Evolutionary conservation across 1,140 invertebrate genomes (phyloP), one percentile per base, ranked within the genome.

Genomic region (Trachelipus rathkii): DNA sequence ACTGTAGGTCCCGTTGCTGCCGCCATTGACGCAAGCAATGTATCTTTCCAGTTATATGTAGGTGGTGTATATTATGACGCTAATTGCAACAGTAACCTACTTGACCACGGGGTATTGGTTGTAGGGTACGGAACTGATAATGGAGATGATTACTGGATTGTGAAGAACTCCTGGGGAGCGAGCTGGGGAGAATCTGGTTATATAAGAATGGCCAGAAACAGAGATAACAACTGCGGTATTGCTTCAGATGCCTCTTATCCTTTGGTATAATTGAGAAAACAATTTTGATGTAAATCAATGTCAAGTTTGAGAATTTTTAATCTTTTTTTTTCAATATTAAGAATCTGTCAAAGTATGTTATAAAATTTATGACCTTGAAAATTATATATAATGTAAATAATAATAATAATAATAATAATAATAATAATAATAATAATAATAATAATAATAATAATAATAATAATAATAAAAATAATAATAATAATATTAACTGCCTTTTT

Each of bases 181-280:
- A 86, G 85, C 0, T 97, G 95, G 95, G 95, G 96, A 33, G 87
- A 91, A 33, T 82, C 91, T 5, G 95, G 95, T 33, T 97, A 93
- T 87, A 92, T 97, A 81, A 91, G 91, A 85, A 97, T 98, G 90
- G 87, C 91, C 6, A 89, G 95, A 81, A 96, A 97, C 85, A 89
- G 89, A 81, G 97, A 97, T 84, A 89, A 92, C 82, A 33, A 33
- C 33, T 98, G 95, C 85, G 95, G 95, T 82, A 91, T 98, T 84
- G 95, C 95, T 44, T 89, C 90, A 19, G 84, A 86, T 73, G 92
- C 95, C 77, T 92, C 90, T 81, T 95, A 92, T 85, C 93, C 93
- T 66, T 86, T 93, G 77, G 93, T 95, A 81, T 94, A 33, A 33
- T 6, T 33, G 33, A n/a, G n/a, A n/a, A n/a, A n/a, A n/a, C n/a